phyloP scores from a whole-genome alignment of 2,113 vertebrate genomes.

The Mastomys natalensis region DNA sequence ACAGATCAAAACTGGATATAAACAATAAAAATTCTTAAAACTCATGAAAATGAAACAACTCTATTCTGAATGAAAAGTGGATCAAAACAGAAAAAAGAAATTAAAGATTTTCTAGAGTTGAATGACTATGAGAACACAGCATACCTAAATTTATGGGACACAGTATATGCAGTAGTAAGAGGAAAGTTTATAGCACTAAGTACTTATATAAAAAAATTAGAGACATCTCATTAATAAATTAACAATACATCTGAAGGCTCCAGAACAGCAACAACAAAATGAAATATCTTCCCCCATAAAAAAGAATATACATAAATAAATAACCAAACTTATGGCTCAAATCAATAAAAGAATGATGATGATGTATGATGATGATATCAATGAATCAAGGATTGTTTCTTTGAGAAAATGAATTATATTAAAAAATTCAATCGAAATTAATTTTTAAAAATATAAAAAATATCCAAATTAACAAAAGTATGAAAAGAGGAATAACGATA shows the following conservation, averaged over 20 bases:
- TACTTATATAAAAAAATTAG: not conserved
- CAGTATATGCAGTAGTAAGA: not conserved
- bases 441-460: not conserved
- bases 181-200: not conserved
- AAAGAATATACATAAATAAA: not conserved
- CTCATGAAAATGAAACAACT: not conserved
- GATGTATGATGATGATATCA: too few species aligned
- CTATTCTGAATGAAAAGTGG: not conserved
- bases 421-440: not conserved
- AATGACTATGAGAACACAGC: not conserved
- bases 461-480: not conserved
- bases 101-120: not conserved
- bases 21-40: not conserved
- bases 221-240: not conserved
- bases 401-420: not conserved
- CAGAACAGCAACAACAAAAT: not conserved
- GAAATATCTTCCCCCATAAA: not conserved
- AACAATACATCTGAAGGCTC: not conserved
- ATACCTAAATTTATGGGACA: not conserved
- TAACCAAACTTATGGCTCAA: not conserved
- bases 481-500: not conserved
- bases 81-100: not conserved
- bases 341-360: not conserved
- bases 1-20: not conserved
- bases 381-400: not conserved